Conservation (phyloP, 2,113 vertebrate genomes). For the Rhinopomastus cyanomelas region DNA sequence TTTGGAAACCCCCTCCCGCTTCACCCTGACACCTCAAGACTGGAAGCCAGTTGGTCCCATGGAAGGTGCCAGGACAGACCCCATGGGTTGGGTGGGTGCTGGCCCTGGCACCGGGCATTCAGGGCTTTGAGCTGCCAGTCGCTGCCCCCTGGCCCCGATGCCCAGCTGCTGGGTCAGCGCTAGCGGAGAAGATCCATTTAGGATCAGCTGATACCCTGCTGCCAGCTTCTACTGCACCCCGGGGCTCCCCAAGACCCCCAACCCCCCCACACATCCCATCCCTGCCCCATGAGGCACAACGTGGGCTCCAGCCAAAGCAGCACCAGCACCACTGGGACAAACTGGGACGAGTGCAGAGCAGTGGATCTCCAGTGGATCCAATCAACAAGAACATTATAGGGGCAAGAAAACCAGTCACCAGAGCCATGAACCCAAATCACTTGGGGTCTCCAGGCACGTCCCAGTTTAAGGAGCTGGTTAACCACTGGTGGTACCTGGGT, state of each 20-base stretch:
- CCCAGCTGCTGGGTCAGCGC: slow-evolving; percentile 31
- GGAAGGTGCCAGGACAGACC: background rate
- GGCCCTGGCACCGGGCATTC: slow-evolving; percentile 22
- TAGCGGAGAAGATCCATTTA: slow-evolving; percentile 69
- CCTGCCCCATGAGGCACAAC: too few species aligned
- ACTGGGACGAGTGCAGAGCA: too few species aligned
- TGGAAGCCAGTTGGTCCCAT: background rate
- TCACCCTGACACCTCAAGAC: accelerated
- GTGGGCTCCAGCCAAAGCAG: too few species aligned
- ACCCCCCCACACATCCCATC: too few species aligned
- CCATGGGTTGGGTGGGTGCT: background rate
- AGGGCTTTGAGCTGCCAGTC: background rate
- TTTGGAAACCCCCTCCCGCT: background rate
- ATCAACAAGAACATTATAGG: too few species aligned
- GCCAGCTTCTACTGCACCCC: slow-evolving; percentile 39
- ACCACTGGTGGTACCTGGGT: slow-evolving; percentile 71
- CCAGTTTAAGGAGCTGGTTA: slow-evolving; percentile 72
- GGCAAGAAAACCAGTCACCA: too few species aligned
- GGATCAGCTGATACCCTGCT: slow-evolving; percentile 43
- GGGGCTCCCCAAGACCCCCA: background rate
- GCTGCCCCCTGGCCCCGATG: background rate
- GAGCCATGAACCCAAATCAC: too few species aligned
- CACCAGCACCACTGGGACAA: too few species aligned
- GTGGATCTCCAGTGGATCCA: too few species aligned
- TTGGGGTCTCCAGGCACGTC: too few species aligned